Base-by-base conservation (phyloP, 1,140 invertebrate genomes). In the Aphis craccivora region DNA sequence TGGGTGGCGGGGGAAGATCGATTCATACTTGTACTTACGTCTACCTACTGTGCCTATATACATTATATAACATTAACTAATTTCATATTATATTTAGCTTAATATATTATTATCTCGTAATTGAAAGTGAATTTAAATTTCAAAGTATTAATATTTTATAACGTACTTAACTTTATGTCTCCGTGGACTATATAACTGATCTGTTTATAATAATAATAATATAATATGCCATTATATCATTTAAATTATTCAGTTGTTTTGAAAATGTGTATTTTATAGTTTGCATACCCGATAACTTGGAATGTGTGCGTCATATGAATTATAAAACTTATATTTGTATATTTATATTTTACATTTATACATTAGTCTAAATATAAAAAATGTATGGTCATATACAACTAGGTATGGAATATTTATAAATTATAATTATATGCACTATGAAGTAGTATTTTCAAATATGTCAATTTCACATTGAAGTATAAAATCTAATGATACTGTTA, bases 241-340 rank as follows among this genome's bases (percentile, higher is more conserved):
- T 76, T n/a, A 76, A 76, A 76, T 76, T 76, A 76, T n/a, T 76
- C 60, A 76, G 30, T 76, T 76, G 30, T 76, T 76, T 76, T 76
- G 60, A 35, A 76, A 76, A 76, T 76, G n/a, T 18, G 30, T 76
- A 76, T 76, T 76, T 76, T 76, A 76, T 76, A 76, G 60, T 76
- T 76, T 76, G 5, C n/a, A 76, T n/a, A n/a, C 60, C 4, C 60
- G 14, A 76, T 76, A n/a, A 76, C 60, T 76, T 76, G 30, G 30
- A 76, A n/a, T 76, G 3, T 76, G 5, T n/a, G n/a, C n/a, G n/a
- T 76, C 30, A 76, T 35, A 76, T 76, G 3, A 18, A n/a, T 67
- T 67, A 67, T 67, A 67, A n/a, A 67, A 67, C 11, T 67, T 67
- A 67, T n/a, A 67, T 30, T 67, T 67, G 60, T 67, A 67, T 18